Evolutionary conservation across 2,888 invertebrate species (phyloP), one percentile per base, ranked within the genome.

Genomic region (Chalcosyrphus nemorum): DNA sequence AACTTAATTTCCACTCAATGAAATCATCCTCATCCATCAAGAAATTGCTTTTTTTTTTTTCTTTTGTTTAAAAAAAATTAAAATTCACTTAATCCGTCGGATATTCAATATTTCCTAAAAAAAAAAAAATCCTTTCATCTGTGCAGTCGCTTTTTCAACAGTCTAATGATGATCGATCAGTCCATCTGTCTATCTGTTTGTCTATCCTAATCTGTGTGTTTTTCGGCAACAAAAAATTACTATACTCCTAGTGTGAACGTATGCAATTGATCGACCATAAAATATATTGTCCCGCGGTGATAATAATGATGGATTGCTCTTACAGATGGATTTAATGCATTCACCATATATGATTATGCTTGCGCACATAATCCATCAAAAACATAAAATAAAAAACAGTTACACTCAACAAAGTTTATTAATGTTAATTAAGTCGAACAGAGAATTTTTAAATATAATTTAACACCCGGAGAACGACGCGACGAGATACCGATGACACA

Each of bases 21-120:
- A 76, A 76, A 65, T 71, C 32, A 65, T 70, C 43, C 76, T 71
- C 81, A 81, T 82, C 82, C 68, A 82, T 82, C 72, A 82, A 63
- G 77, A 50, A 71, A 19, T n/a, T n/a, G 24, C 21, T 47, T 5
- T 41, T 2, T 13, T 35, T 38, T 5, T 3, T 17, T 45, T 19
- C 19, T 4, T 47, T 61, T 9, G n/a, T 38, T 38, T 32, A 38
- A 15, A 17, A 43, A 32, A 77, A 56, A 65, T 71, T 78, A 52
- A 82, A 82, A 82, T 77, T 72, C 15, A 63, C 56, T 41, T 54
- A 38, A 32, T 61, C 68, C 72, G 68, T 38, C 17, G 13, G 47
- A 35, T 24, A 57, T 29, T 17, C 27, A 38, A 35, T 32, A 52
- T 43, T n/a, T 45, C 41, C 50, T 61, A 41, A 24, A 17, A 61